A percentile compares a stretch with the other conserved stretches of the same genome.
Conservation (phyloP, 1,140 invertebrate genomes). For the Eciton burchellii region DNA sequence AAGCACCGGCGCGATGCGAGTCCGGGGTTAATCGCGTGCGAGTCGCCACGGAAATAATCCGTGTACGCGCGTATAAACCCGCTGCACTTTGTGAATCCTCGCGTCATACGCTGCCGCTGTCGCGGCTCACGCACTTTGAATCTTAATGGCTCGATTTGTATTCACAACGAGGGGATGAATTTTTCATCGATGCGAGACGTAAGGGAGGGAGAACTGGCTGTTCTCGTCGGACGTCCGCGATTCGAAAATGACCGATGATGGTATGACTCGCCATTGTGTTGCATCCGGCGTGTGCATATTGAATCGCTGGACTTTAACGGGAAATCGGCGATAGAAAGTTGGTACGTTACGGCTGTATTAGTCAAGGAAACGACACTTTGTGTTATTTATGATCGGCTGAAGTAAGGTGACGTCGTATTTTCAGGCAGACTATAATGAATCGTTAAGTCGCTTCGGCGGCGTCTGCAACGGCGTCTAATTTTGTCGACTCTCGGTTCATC, state of each 20-base stretch:
- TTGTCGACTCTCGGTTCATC: too few relatives aligned
- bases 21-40: slow-evolving; percentile 37
- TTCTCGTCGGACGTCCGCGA: slow-evolving; percentile 25
- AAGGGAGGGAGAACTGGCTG: slow-evolving; percentile 22
- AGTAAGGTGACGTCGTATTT: too few relatives aligned
- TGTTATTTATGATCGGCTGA: neutral
- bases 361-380: neutral
- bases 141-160: slow-evolving; percentile 76
- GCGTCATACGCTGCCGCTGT: slow-evolving; percentile 10
- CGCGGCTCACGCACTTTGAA: slow-evolving; percentile 66
- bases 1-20: neutral
- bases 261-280: slow-evolving; percentile 5
- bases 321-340: neutral
- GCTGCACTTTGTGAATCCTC: slow-evolving; percentile 38
- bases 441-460: too few relatives aligned
- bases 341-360: neutral
- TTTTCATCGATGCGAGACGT: slow-evolving; percentile 67
- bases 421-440: too few relatives aligned
- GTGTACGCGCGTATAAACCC: slow-evolving; percentile 13
- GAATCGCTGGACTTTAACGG: slow-evolving; percentile 1
- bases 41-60: slow-evolving; percentile 39
- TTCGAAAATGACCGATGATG: slow-evolving; percentile 70
- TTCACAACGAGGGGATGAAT: slow-evolving; percentile 76
- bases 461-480: too few relatives aligned
- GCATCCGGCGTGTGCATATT: slow-evolving; percentile 17